These are phyloP conservation scores for Sinella curviseta DNA, from an alignment of 1,140 invertebrate species.

Conservation along the genomic window DNA sequence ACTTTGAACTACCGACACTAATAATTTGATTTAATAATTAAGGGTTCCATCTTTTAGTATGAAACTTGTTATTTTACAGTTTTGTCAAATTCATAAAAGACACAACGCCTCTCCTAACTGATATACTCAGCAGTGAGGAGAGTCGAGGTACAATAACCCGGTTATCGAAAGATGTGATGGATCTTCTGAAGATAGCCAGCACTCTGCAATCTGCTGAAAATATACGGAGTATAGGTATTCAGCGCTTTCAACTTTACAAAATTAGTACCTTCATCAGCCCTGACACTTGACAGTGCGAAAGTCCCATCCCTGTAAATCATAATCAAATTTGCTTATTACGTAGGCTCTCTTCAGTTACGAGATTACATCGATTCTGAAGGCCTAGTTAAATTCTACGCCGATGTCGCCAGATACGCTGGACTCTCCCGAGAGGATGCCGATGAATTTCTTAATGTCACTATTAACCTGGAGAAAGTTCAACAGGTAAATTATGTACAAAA, in stretches of 20 bases:
- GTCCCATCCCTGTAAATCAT: neutral
- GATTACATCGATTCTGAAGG: constrained; percentile 28
- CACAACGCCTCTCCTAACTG: constrained; percentile 28
- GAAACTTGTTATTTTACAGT: constrained; percentile 28
- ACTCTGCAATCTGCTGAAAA: neutral
- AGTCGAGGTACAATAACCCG: neutral
- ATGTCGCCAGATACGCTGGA: neutral
- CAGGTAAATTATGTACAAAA: too few relatives aligned
- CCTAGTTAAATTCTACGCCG: constrained; percentile 6
- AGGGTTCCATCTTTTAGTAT: constrained; percentile 17
- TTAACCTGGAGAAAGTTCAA: constrained; percentile 34
- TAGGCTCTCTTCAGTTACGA: constrained; percentile 20
- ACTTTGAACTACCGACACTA: too few relatives aligned
- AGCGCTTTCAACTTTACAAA: too few relatives aligned
- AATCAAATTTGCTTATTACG: neutral
- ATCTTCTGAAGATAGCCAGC: constrained; percentile 20
- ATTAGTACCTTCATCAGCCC: too few relatives aligned
- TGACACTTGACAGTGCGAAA: too few relatives aligned
- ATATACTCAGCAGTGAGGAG: neutral
- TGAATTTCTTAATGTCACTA: constrained; percentile 26
- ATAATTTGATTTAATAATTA: constrained; percentile 19
- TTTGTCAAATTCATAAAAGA: constrained; percentile 25
- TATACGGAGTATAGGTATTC: neutral
- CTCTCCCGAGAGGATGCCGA: constrained; percentile 7
- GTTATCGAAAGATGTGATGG: constrained; percentile 9